A percentile compares a stretch with the other conserved stretches of the same genome.
phyloP scores from a whole-genome alignment of 2,888 invertebrate genomes.

The Patella ulyssiponensis region DNA sequence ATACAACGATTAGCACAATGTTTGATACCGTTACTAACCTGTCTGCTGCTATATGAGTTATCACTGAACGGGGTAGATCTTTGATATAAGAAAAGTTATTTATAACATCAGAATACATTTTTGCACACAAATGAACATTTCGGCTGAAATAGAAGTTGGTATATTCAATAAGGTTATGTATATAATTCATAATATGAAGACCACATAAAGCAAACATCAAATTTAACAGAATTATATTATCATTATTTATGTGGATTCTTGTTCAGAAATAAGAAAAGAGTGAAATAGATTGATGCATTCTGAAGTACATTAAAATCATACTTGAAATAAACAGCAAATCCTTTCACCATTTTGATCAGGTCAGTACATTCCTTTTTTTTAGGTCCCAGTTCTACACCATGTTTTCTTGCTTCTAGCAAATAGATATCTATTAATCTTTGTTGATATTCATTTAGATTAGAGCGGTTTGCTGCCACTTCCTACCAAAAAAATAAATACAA shows the following conservation, averaged over 20 bases:
- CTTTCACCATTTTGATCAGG: neutral
- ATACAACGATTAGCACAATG: too few species aligned
- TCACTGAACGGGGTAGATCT: conserved; percentile 82
- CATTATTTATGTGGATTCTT: neutral
- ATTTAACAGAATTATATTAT: neutral
- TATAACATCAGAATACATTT: conserved; percentile 78
- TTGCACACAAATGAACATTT: conserved; percentile 75
- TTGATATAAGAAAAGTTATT: conserved; percentile 79
- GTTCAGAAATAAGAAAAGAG: too few species aligned
- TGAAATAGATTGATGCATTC: neutral
- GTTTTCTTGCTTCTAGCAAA: conserved; percentile 85
- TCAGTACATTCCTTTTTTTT: conserved; percentile 68
- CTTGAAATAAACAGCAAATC: neutral
- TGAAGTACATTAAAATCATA: neutral
- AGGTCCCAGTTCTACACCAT: conserved; percentile 82
- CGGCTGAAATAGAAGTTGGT: conserved; percentile 39
- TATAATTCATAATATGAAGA: too few species aligned
- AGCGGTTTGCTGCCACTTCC: conserved; percentile 70
- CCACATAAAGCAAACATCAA: too few species aligned
- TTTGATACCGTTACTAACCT: conserved; percentile 53
- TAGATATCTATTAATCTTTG: conserved; percentile 84
- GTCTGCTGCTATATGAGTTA: conserved; percentile 80
- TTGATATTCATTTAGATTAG: conserved; percentile 77
- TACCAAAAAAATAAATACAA: conserved; percentile 38
- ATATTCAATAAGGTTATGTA: neutral